Base-by-base conservation (phyloP, 2,113 vertebrate species). In the Galbula dea region DNA sequence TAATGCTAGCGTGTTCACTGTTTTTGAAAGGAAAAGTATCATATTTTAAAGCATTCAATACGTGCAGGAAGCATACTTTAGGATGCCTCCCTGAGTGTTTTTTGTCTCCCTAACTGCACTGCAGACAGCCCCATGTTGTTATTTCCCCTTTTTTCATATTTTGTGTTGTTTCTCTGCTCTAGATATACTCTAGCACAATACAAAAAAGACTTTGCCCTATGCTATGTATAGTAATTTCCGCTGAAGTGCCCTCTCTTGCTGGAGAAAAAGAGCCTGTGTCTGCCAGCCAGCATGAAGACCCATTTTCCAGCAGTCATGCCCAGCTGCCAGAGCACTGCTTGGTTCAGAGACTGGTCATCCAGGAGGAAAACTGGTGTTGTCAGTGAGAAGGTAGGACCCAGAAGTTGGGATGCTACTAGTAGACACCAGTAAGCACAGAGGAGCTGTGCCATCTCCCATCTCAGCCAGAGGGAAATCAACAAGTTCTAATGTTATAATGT, bases 21-120 rank as follows among this genome's bases (percentile, higher is more conserved):
- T 97, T 97, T 97, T 88, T 95, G 88, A 94, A 97, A 95, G 96
- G 89, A 97, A 94, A 90, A 96, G 68, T 90, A 94, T 95, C 90
- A 29, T 90, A 77, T 97, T 97, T 95, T 94, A 94, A 97, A 97
- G 95, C 89, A 96, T 97, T 96, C 91, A 91, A 91, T 95, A 84
- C 86, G 90, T 89, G 93, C 94, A 92, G 93, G 96, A 97, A 89
- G 88, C 84, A 95, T 96, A 96, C 49, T 97, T 98, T 89, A 91
- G 87, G 86, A 86, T 95, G 94, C 91, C 88, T 96, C 96, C 96
- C 67, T 37, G 71, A 71, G 84, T 92, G 88, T 55, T 94, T 81
- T 87, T 67, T 97, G 81, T 96, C 97, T 96, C 73, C 82, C 90
- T 96, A 92, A 66, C 90, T 96, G 93, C 59, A 88, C 86, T 84